A percentile compares a stretch with the other conserved stretches of the same genome.
Conservation (phyloP, 2,113 vertebrate genomes). For the Ovis canadensis region DNA sequence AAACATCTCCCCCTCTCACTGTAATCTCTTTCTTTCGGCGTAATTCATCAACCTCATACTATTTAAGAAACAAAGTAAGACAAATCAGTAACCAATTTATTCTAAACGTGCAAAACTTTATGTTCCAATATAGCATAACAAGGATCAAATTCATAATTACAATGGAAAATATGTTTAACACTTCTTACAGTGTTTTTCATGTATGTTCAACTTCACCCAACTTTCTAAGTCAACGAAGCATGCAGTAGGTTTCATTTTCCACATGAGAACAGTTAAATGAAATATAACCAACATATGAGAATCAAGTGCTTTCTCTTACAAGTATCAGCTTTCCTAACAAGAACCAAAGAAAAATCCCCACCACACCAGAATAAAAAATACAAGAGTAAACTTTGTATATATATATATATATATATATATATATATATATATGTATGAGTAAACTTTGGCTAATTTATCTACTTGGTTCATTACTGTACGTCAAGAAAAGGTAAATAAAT, state of each 20-base stretch:
- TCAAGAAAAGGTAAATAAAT: neutral
- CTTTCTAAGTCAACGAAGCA: neutral
- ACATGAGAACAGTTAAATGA: neutral
- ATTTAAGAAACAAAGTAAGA: neutral
- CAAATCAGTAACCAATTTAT: neutral
- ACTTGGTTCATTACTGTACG: neutral
- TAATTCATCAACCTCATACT: conserved; percentile 94
- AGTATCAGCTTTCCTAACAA: neutral
- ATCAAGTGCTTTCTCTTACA: neutral
- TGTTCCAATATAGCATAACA: neutral
- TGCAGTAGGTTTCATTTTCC: neutral
- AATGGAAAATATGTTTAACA: neutral
- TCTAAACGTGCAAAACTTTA: neutral
- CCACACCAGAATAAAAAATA: neutral
- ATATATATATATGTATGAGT: neutral
- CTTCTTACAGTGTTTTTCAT: neutral
- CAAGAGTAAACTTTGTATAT: neutral
- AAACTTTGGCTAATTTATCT: neutral
- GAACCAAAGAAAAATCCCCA: neutral
- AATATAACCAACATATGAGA: neutral
- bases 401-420: too few relatives aligned
- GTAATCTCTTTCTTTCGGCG: conserved; percentile 96
- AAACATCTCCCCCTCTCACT: conserved; percentile 89
- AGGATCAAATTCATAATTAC: neutral
- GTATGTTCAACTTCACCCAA: neutral